Base-by-base conservation (phyloP, 2,113 vertebrate species). In the Salvelinus namaycush region DNA sequence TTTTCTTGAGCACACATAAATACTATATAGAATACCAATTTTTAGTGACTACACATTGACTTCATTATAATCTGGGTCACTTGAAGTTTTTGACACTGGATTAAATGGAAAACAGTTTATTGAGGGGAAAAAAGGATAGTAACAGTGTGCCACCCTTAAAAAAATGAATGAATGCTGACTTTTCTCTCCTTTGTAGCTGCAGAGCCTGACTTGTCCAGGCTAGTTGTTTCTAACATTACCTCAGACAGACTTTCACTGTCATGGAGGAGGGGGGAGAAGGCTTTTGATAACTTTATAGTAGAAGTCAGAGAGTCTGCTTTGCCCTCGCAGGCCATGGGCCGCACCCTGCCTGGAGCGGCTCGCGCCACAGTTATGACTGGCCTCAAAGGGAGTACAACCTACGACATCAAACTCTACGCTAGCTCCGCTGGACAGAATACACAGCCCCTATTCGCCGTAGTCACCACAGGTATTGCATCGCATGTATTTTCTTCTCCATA, bases 201-300 rank as follows among this genome's bases (percentile, higher is more conserved):
- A 70, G 92, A 93, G 88, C 93, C 90, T 87, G 95, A 95, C 95
- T 96, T 94, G 91, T 95, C 90, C 89, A 93, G 93, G 86, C 93
- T 97, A 88, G 93, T 87, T 91, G 86, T 95, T 88, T 94, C 94
- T 90, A 93, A 95, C 79, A 68, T 95, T 93, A 95, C 94, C 89
- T 95, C 93, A 92, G 93, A 92, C 92, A 93, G 93, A 87, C 79
- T 95, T 76, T 93, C 89, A 60, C 92, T 96, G 87, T 86, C 89
- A 0, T 97, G 94, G 95, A 90, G 91, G 89, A 93, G 92, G 6
- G 84, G 94, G 81, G 92, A 93, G 54, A 91, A 90, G 90, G 85
- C 84, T 60, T 96, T 96, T 94, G 94, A 95, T 91, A 91, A 91
- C 76, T 96, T 96, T 93, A 92, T 95, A 87, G 90, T 94, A 90